Evolutionary conservation across 1,140 invertebrate genomes (phyloP).

Genomic region (Cydia splendana): DNA sequence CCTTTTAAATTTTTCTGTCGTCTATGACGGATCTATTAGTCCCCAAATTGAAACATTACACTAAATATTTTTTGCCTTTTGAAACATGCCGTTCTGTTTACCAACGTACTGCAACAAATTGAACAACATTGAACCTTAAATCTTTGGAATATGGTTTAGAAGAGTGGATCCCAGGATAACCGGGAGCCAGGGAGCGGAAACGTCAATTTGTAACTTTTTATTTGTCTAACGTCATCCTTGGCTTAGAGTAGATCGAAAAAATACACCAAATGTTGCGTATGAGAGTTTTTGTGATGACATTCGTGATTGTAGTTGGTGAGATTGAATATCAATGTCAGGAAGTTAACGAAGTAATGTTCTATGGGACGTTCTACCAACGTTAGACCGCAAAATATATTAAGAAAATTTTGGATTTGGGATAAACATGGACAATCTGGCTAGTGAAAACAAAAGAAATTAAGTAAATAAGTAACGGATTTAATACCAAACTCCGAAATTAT

Average conservation of each 20-base stretch:
- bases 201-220: conserved; percentile 43
- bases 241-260: conserved; percentile 8
- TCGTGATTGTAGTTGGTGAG: conserved; percentile 4
- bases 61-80: background rate
- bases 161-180: background rate
- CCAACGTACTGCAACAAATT: background rate
- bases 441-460: no score
- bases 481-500: no score
- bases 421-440: no score
- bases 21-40: conserved; percentile 13
- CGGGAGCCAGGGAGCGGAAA: conserved; percentile 34
- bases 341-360: background rate
- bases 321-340: background rate
- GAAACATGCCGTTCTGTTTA: conserved; percentile 1
- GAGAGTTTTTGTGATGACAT: conserved; percentile 20
- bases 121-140: background rate
- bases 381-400: no score
- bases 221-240: conserved; percentile 35
- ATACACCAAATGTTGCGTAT: conserved; percentile 12
- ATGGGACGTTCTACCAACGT: no score
- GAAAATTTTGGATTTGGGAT: no score
- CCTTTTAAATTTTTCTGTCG: background rate
- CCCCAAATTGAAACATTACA: conserved; percentile 8
- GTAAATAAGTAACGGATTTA: no score
- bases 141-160: background rate